phyloP scores from a whole-genome alignment of 1,140 invertebrate species.

The Lepidostoma basale region DNA sequence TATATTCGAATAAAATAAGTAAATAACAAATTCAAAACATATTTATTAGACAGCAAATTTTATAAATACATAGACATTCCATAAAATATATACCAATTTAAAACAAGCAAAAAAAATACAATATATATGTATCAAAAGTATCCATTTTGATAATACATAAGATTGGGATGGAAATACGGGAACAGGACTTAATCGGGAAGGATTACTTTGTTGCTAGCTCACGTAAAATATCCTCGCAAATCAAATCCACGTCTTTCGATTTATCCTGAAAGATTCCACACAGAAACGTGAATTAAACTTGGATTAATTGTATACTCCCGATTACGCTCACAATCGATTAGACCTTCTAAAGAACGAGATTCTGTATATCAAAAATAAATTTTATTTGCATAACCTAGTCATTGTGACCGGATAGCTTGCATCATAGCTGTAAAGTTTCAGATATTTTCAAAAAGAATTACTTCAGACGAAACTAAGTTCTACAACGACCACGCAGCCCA shows the following conservation, averaged over 20 bases:
- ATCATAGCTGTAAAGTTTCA: too few species aligned
- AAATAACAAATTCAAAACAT: neutral
- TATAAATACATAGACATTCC: slow-evolving; percentile 4
- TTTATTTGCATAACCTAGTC: too few species aligned
- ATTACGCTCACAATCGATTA: too few species aligned
- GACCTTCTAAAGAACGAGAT: too few species aligned
- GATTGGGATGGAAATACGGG: neutral
- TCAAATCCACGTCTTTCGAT: neutral
- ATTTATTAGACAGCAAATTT: slow-evolving; percentile 9
- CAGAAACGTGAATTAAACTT: too few species aligned
- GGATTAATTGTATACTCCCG: too few species aligned
- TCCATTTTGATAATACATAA: neutral
- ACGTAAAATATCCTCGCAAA: slow-evolving; percentile 3
- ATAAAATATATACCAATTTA: slow-evolving; percentile 1
- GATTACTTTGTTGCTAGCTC: neutral
- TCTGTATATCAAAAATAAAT: too few species aligned
- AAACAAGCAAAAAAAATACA: neutral
- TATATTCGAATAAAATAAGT: neutral
- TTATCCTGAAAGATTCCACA: slow-evolving; percentile 4
- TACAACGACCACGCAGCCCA: too few species aligned
- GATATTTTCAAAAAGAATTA: too few species aligned
- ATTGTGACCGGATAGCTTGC: too few species aligned
- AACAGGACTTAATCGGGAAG: neutral
- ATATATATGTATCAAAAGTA: neutral
- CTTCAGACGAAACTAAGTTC: too few species aligned